Conservation (phyloP, 2,113 vertebrate genomes). For the Prionailurus viverrinus region DNA sequence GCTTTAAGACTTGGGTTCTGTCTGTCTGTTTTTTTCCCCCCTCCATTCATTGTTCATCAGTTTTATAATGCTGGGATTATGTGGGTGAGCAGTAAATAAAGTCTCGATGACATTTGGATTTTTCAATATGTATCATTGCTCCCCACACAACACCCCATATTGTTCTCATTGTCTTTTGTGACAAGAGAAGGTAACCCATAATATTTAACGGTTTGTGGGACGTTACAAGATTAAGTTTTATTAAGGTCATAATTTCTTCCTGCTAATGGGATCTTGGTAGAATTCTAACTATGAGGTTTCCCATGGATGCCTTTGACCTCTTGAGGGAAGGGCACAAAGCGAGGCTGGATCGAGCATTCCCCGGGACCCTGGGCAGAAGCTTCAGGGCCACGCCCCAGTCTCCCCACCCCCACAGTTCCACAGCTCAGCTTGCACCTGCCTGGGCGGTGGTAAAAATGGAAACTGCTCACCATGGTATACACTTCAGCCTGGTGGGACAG, state of each 20-base stretch:
- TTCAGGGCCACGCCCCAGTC: background rate
- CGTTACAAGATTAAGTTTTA: constrained; percentile 65
- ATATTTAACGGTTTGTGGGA: constrained; percentile 45
- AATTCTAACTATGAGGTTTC: background rate
- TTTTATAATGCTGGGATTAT: constrained; percentile 63
- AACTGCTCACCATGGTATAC: constrained; percentile 39
- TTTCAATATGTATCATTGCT: constrained; percentile 59
- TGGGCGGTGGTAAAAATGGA: constrained; percentile 25
- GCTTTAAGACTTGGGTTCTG: constrained; percentile 18
- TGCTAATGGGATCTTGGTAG: constrained; percentile 62
- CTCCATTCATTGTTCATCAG: constrained; percentile 29
- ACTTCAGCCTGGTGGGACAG: constrained; percentile 33
- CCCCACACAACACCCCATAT: constrained; percentile 41
- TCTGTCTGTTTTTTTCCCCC: background rate
- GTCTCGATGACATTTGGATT: constrained; percentile 58
- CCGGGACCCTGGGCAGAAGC: background rate
- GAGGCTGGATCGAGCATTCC: background rate
- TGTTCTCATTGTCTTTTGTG: constrained; percentile 73
- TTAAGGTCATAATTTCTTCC: constrained; percentile 66
- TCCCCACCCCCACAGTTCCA: background rate
- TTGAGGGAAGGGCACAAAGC: background rate
- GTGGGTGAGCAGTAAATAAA: constrained; percentile 60
- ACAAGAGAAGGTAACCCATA: constrained; percentile 59
- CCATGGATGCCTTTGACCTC: constrained; percentile 25
- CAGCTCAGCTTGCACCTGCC: constrained; percentile 56